Base-by-base conservation (phyloP, 2,797 vertebrate genomes). In the Potorous gilbertii region DNA sequence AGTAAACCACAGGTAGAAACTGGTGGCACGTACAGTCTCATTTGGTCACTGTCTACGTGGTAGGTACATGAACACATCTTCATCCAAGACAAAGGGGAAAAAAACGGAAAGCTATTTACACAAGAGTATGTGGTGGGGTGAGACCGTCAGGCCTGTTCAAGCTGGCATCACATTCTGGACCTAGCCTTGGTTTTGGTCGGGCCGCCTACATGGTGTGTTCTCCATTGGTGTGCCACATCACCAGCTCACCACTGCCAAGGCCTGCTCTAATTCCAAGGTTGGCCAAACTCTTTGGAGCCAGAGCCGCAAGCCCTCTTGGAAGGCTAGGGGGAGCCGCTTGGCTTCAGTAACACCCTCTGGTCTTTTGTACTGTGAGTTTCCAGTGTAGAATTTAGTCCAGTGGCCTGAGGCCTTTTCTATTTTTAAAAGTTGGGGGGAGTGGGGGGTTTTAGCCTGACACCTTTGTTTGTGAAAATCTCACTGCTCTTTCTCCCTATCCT, bases 101-200 rank as follows among this genome's bases (percentile, higher is more conserved):
- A 57, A 50, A 54, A 96, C 97, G 54, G 13, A 97, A 97, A 97
- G 95, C 95, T 98, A 97, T 97, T 98, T 98, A 98, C 98, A 98
- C 56, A 97, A 4, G 55, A 93, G 89, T 96, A 96, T 31, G n/a
- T 89, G 0, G 0, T 31, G 0, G 40, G 91, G 40, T 56, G 31
- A 93, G 91, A 97, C 96, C 90, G 98, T 94, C 93, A 95, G 55
- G 55, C 29, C 81, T 90, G 56, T 54, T 52, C 4, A 14, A 93
- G 92, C 93, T 46, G 93, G 92, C 94, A n/a, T 54, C 97, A 56
- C n/a, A 11, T 66, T 93, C 95, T 46, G 91, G 95, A 94, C 28
- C 96, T 94, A 90, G 90, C 6, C 54, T 11, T 6, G 0, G 13
- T 95, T 92, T 91, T 95, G 27, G 91, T 66, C 50, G 11, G 90